Evolutionary conservation across 1,140 invertebrate species (phyloP).

Genomic region (Nylanderia fulva): DNA sequence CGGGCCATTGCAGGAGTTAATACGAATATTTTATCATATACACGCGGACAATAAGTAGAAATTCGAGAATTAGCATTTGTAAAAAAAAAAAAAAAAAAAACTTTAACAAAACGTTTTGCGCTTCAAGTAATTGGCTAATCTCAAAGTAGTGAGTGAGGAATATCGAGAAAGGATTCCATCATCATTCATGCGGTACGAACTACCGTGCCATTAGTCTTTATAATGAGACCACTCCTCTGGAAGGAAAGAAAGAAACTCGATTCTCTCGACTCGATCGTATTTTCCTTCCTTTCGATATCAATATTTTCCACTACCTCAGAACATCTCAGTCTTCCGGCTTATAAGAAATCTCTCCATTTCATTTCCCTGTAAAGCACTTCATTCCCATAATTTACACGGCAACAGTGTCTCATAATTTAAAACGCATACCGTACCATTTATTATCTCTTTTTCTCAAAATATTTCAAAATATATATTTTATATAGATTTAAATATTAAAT

Average conservation of each 20-base stretch:
- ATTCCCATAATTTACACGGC: conserved; percentile 43
- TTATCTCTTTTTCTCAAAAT: not conserved
- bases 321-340: conserved; percentile 28
- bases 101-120: conserved; percentile 16
- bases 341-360: conserved; percentile 50
- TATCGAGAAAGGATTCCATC: conserved; percentile 14
- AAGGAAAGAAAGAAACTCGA: conserved; percentile 19
- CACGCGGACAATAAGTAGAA: not conserved
- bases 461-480: not conserved
- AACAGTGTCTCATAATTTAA: conserved; percentile 4
- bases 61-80: not conserved
- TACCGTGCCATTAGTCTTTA: conserved; percentile 43
- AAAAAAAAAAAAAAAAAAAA: not conserved
- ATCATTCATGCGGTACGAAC: conserved; percentile 20
- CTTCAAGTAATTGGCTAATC: not conserved
- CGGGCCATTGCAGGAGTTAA: not conserved
- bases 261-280: conserved; percentile 36
- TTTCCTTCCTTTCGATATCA: conserved; percentile 45
- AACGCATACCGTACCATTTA: not conserved
- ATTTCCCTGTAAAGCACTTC: conserved; percentile 3
- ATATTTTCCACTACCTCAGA: conserved; percentile 38
- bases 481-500: not conserved
- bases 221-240: conserved; percentile 32
- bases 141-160: conserved; percentile 4
- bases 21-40: not conserved